phyloP scores from a whole-genome alignment of 2,113 vertebrate species.

The Brachypodius melanocephalos region DNA sequence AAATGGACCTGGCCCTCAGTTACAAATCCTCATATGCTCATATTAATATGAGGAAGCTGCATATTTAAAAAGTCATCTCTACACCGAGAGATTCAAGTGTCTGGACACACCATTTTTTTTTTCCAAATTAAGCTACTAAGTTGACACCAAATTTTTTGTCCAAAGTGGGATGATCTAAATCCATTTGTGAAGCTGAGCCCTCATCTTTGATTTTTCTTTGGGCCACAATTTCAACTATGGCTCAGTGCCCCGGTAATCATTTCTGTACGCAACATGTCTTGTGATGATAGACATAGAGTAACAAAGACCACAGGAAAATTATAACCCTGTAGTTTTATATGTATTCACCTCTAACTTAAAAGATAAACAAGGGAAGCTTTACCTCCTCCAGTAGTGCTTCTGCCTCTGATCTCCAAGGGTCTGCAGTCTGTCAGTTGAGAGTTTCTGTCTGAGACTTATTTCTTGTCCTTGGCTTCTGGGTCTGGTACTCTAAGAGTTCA shows the following conservation, averaged over 20 bases:
- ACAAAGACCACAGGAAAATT: not conserved
- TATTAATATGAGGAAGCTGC: too few relatives aligned
- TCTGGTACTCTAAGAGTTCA: not conserved
- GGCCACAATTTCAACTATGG: rapidly evolving
- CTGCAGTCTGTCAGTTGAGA: not conserved
- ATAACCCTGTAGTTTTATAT: not conserved
- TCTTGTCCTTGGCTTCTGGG: not conserved
- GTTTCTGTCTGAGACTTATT: not conserved
- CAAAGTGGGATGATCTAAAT: not conserved
- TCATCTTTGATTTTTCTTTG: not conserved
- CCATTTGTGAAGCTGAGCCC: not conserved
- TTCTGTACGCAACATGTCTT: not conserved
- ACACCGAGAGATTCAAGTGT: not conserved
- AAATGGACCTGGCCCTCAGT: not conserved
- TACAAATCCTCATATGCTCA: not conserved
- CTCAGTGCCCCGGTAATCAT: not conserved
- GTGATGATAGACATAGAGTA: not conserved
- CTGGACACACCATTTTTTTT: not conserved
- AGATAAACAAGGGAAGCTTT: not conserved
- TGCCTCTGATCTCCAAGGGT: not conserved
- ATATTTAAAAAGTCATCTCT: not conserved
- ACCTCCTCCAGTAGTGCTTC: not conserved
- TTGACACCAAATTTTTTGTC: not conserved
- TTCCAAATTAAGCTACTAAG: not conserved
- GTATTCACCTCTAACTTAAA: not conserved